Conservation (phyloP, 1,140 invertebrate species). For the Hesperophylax magnus region DNA sequence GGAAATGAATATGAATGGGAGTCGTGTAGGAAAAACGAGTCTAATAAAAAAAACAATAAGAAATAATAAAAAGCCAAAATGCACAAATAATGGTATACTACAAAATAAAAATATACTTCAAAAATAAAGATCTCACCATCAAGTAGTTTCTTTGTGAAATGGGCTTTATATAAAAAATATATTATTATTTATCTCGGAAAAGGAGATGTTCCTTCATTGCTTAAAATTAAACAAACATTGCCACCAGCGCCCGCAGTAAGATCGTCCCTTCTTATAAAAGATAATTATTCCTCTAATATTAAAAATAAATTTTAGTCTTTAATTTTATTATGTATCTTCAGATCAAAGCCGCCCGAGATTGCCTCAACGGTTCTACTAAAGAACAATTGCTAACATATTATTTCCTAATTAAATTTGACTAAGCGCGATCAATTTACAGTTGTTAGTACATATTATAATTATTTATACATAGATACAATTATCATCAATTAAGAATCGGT, state of each 20-base stretch:
- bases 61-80: constrained; percentile 65
- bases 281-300: not conserved
- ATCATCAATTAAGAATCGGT: not conserved
- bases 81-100: constrained; percentile 55
- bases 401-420: no score
- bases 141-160: constrained; percentile 32
- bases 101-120: constrained; percentile 21
- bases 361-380: not conserved
- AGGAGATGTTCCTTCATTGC: not conserved
- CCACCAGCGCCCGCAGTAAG: constrained; percentile 26
- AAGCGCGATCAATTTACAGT: no score
- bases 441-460: no score
- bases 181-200: not conserved
- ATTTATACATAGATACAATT: no score
- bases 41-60: constrained; percentile 62
- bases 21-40: constrained; percentile 66
- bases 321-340: not conserved
- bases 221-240: constrained; percentile 24
- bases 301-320: constrained; percentile 6
- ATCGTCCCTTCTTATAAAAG: not conserved
- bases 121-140: constrained; percentile 44
- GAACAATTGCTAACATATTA: no score
- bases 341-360: not conserved
- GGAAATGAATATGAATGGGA: constrained; percentile 71
- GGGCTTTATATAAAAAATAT: no score